Conservation (phyloP, 64 coral and sea anemone species). For the Pocillopora verrucosa region DNA sequence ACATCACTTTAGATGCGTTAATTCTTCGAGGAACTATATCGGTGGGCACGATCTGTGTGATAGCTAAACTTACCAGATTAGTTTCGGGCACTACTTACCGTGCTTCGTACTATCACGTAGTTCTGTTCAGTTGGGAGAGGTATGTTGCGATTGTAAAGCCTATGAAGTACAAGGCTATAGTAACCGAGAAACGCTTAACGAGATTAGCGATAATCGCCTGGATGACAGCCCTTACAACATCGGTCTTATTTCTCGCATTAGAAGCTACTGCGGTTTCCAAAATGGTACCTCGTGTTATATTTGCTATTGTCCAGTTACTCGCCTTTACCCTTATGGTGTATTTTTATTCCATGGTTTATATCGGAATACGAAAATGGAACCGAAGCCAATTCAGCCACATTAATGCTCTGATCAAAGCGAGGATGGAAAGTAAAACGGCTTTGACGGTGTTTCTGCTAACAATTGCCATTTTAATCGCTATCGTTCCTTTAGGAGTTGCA, state of each 20-base stretch:
- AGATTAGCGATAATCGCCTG: not conserved
- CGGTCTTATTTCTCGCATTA: not conserved
- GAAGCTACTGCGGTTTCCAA: not conserved
- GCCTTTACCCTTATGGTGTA: not conserved
- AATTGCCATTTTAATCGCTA: not conserved
- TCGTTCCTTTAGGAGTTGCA: not conserved
- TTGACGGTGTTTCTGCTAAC: not conserved
- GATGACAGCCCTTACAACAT: no score
- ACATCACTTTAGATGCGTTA: not conserved
- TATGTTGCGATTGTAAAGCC: not conserved
- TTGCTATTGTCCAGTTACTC: not conserved
- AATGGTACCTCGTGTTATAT: not conserved
- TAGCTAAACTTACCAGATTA: not conserved
- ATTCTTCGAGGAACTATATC: not conserved
- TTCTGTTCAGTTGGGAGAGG: not conserved
- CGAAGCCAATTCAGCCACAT: not conserved
- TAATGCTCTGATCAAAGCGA: not conserved
- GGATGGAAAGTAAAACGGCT: not conserved
- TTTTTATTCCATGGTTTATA: not conserved
- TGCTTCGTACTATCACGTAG: not conserved
- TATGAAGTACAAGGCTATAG: not conserved
- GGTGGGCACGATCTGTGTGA: not conserved
- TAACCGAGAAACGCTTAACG: not conserved
- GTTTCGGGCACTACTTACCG: not conserved
- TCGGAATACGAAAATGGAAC: no score